Conservation (phyloP, 1,140 invertebrate genomes). For the Neodiprion fabricii region DNA sequence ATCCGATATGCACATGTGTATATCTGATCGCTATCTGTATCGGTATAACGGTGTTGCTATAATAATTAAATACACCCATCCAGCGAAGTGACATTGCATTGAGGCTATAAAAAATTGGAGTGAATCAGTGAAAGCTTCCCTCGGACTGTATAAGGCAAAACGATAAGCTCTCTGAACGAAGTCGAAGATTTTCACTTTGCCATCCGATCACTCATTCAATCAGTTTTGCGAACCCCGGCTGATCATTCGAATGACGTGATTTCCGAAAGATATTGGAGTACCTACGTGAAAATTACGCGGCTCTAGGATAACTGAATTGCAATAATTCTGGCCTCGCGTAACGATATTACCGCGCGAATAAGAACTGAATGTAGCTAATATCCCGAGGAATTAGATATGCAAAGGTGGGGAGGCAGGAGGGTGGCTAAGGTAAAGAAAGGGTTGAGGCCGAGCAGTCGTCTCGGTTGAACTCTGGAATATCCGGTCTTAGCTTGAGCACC, state of each 20-base stretch:
- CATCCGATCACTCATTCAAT: no score
- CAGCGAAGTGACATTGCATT: background rate
- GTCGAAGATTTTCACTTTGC: no score
- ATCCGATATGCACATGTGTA: conserved; percentile 22
- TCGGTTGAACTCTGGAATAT: background rate
- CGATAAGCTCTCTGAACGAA: no score
- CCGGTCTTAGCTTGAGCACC: no score
- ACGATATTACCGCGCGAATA: background rate
- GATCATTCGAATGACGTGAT: background rate
- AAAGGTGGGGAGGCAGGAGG: background rate
- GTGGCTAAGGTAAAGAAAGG: conserved; percentile 11
- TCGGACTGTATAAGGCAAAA: no score
- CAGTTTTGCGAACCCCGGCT: no score
- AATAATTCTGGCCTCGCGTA: no score
- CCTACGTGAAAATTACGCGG: background rate
- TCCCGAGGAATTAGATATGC: background rate
- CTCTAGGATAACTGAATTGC: no score
- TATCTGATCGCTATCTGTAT: conserved; percentile 33
- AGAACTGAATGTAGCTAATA: background rate
- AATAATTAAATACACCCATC: conserved; percentile 10
- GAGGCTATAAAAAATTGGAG: background rate
- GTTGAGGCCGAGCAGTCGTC: background rate
- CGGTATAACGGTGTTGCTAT: conserved; percentile 24
- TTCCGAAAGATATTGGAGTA: background rate
- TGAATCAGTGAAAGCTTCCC: background rate